Conservation (phyloP, 1,140 invertebrate genomes). For the Cyrtorhinus lividipennis region DNA sequence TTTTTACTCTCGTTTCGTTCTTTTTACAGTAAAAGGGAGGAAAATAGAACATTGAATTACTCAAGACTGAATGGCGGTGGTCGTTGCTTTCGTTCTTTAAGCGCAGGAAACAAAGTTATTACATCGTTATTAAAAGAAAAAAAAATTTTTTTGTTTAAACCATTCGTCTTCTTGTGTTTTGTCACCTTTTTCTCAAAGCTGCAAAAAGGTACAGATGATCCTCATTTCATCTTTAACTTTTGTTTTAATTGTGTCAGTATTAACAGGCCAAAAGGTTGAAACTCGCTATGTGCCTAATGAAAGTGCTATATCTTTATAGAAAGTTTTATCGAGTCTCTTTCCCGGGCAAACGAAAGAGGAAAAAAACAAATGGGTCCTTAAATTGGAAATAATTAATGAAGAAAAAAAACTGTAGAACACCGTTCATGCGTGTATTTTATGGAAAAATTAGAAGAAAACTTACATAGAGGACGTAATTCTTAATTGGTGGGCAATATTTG, state of each 20-base stretch:
- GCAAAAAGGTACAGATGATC: neutral
- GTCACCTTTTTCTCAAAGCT: neutral
- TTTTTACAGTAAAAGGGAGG: neutral
- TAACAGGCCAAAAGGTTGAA: slow-evolving; percentile 20
- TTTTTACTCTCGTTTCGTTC: slow-evolving; percentile 7
- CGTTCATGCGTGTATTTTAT: neutral
- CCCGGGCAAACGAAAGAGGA: no score
- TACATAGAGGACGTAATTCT: neutral
- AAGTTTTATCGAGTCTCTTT: neutral
- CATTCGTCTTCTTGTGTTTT: neutral
- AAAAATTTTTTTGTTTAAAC: neutral
- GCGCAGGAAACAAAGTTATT: slow-evolving; percentile 18
- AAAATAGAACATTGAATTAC: slow-evolving; percentile 13
- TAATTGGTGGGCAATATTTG: neutral
- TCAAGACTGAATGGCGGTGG: slow-evolving; percentile 21
- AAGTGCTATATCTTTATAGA: slow-evolving; percentile 18
- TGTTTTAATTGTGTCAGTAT: slow-evolving; percentile 21
- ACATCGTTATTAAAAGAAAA: slow-evolving; percentile 13
- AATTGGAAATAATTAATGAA: slow-evolving; percentile 2
- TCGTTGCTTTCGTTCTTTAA: no score
- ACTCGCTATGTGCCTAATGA: slow-evolving; percentile 20
- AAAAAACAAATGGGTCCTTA: no score
- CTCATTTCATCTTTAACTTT: neutral
- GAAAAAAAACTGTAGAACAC: neutral
- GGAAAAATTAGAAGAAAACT: neutral